Percentiles rank a stretch among this genome's conserved stretches.
Evolutionary conservation across 2,113 vertebrate genomes (phyloP).

Genomic region (Oreochromis tanganicae): DNA sequence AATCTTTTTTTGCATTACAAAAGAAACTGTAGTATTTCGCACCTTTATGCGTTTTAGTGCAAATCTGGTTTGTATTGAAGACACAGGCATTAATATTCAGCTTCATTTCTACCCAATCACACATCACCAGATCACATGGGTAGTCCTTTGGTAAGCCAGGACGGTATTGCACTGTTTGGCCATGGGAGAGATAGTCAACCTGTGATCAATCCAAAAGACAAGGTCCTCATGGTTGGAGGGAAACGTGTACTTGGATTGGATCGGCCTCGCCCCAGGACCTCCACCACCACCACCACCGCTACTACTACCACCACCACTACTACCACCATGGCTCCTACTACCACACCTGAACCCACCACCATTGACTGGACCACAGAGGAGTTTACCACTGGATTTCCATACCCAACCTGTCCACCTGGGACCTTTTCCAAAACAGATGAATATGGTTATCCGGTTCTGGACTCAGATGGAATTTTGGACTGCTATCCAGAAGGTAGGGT

Average conservation of each 20-base stretch:
- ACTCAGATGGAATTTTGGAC: slow-evolving; percentile 76
- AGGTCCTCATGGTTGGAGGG: slow-evolving; percentile 88
- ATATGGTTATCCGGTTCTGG: slow-evolving; percentile 77
- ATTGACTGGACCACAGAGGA: slow-evolving; percentile 50
- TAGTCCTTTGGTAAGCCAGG: slow-evolving; percentile 86
- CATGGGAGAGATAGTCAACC: slow-evolving; percentile 86
- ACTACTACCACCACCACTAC: slow-evolving; percentile 60
- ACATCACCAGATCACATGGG: slow-evolving; percentile 81
- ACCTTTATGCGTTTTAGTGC: neutral
- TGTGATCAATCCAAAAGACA: slow-evolving; percentile 89
- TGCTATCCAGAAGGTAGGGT: slow-evolving; percentile 86
- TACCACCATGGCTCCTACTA: slow-evolving; percentile 51
- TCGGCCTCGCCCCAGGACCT: slow-evolving; percentile 75
- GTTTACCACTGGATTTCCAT: slow-evolving; percentile 52
- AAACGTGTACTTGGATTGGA: slow-evolving; percentile 89
- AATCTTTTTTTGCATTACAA: neutral
- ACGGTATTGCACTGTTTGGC: slow-evolving; percentile 92
- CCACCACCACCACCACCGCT: slow-evolving; percentile 48
- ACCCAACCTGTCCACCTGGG: slow-evolving; percentile 86
- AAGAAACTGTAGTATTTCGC: neutral
- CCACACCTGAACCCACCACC: slow-evolving; percentile 56
- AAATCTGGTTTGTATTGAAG: neutral
- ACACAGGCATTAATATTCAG: neutral
- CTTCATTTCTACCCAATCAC: neutral
- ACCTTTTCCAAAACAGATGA: slow-evolving; percentile 79